Conservation (phyloP, 1,140 invertebrate genomes). For the Anoplophora glabripennis region DNA sequence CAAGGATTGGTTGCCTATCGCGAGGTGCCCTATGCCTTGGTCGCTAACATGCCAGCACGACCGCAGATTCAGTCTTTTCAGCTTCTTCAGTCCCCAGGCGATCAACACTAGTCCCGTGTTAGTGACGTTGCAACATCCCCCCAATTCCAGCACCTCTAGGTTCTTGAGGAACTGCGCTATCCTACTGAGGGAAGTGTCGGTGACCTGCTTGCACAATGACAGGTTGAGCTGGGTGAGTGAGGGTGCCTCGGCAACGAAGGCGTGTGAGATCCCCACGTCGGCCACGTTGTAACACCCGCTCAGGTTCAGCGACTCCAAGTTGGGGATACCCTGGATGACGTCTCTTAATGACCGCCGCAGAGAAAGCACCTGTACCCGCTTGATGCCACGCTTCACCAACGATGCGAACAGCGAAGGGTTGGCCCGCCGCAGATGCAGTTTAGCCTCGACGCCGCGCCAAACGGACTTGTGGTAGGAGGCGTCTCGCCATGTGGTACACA, state of each 20-base stretch:
- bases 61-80: conserved; percentile 79
- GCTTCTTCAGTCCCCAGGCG: conserved; percentile 79
- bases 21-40: conserved; percentile 81
- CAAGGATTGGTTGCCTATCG: conserved; percentile 69
- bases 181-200: conserved; percentile 76
- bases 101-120: conserved; percentile 82
- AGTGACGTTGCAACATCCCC: conserved; percentile 87
- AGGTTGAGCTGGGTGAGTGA: conserved; percentile 79
- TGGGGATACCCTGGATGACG: conserved; percentile 75
- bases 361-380: conserved; percentile 85
- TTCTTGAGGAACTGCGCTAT: conserved; percentile 86
- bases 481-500: conserved; percentile 85
- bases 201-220: conserved; percentile 92
- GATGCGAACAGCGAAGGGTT: conserved; percentile 81
- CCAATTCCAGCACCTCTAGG: conserved; percentile 81
- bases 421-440: conserved; percentile 79
- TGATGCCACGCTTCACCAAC: conserved; percentile 82
- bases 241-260: conserved; percentile 70
- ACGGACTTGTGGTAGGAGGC: conserved; percentile 88
- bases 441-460: conserved; percentile 89
- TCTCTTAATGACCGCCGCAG: conserved; percentile 80
- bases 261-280: conserved; percentile 74
- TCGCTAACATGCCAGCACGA: conserved; percentile 92
- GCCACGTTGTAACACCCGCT: conserved; percentile 93
- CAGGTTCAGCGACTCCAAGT: conserved; percentile 82